phyloP scores from a whole-genome alignment of 53 echinoderm and acorn worm species.

The Actinopyga echinites region DNA sequence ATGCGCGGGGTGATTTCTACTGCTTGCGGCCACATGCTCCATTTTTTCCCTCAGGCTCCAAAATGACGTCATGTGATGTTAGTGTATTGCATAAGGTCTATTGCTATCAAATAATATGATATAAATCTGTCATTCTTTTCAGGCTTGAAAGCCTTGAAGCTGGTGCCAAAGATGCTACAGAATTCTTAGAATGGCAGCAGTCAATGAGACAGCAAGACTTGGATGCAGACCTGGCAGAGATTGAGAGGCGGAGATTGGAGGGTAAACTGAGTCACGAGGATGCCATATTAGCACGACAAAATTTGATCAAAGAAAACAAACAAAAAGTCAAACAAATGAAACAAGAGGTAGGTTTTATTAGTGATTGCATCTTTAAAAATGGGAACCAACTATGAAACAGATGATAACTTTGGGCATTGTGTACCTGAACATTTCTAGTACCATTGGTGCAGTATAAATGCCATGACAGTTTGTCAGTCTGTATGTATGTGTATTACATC shows the following conservation, averaged over 20 bases:
- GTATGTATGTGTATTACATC: no score
- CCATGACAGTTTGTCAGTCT: no score
- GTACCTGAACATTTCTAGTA: no score
- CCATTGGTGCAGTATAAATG: no score
- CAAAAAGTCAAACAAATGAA: slow-evolving; percentile 93
- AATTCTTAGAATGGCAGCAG: slow-evolving; percentile 93
- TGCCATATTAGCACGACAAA: slow-evolving; percentile 89
- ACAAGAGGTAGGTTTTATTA: slow-evolving; percentile 84
- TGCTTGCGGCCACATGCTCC: no score
- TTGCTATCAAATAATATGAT: no score
- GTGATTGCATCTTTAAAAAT: no score
- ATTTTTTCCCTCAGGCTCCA: slow-evolving; percentile 74
- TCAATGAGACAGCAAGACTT: slow-evolving; percentile 84
- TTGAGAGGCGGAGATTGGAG: slow-evolving; percentile 85
- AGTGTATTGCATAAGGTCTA: no score
- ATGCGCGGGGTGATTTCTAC: no score
- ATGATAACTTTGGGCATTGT: no score
- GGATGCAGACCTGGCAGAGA: slow-evolving; percentile 86
- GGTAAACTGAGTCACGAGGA: slow-evolving; percentile 98
- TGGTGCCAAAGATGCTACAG: slow-evolving; percentile 89
- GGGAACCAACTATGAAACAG: no score
- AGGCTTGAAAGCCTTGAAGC: slow-evolving; percentile 85
- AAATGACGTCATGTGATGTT: slow-evolving; percentile 79
- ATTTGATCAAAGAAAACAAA: slow-evolving; percentile 90
- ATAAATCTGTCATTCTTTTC: background rate